phyloP scores from a whole-genome alignment of 2,113 vertebrate species.

The Thomomys bottae region DNA sequence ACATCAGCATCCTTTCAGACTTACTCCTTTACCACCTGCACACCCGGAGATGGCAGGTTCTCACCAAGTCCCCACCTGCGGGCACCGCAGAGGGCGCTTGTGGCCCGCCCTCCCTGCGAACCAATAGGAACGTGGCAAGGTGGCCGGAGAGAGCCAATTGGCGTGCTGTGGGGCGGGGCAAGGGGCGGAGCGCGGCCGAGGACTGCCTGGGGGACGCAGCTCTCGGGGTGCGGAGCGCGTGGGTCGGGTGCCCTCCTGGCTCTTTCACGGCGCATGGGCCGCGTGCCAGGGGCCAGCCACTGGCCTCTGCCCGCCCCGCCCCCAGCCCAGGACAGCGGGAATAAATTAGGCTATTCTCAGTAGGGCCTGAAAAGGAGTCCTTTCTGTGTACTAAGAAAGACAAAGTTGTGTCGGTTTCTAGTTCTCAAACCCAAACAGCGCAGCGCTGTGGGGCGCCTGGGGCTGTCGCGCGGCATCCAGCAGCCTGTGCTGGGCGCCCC shows the following conservation, averaged over 20 bases:
- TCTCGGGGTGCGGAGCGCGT: slow-evolving; percentile 79
- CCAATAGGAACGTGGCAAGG: slow-evolving; percentile 78
- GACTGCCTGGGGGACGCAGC: neutral
- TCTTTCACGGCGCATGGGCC: slow-evolving; percentile 80
- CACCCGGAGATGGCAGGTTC: rapidly evolving
- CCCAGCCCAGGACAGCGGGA: slow-evolving; percentile 76
- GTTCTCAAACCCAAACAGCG: slow-evolving; percentile 75
- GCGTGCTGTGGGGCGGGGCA: neutral
- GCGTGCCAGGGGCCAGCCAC: slow-evolving; percentile 76
- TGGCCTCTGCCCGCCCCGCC: slow-evolving; percentile 50
- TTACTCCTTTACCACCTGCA: no score
- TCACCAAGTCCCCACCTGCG: neutral
- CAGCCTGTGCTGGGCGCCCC: neutral
- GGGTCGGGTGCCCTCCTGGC: slow-evolving; percentile 58
- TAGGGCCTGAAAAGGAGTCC: slow-evolving; percentile 76
- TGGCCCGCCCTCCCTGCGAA: slow-evolving; percentile 22
- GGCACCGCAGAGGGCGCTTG: neutral
- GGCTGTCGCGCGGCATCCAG: rapidly evolving
- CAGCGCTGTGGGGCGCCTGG: neutral
- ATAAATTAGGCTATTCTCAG: slow-evolving; percentile 88
- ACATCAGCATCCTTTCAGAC: neutral
- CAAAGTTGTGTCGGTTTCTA: slow-evolving; percentile 75
- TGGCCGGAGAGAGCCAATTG: neutral
- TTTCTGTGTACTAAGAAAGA: slow-evolving; percentile 45
- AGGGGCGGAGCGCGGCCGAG: no score